Base-by-base conservation (phyloP, 2,113 vertebrate species). In the Galeopterus variegatus region DNA sequence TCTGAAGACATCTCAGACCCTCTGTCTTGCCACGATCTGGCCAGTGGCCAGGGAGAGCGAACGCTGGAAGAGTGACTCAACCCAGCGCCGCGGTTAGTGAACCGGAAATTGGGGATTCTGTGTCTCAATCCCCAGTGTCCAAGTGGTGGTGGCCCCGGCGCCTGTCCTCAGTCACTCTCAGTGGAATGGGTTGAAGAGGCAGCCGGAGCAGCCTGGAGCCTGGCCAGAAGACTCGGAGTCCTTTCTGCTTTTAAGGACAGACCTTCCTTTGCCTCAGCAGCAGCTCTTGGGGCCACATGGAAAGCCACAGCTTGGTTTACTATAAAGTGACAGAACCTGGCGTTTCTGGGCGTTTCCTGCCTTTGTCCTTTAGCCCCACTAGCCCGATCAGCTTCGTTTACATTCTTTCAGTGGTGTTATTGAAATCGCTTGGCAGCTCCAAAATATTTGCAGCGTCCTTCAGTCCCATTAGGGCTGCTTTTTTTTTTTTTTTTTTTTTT, bases 371-470 rank as follows among this genome's bases (percentile, higher is more conserved):
- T 64, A 52, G 73, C 13, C 15, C 21, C 0, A 48, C 56, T 31
- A 18, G 48, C 36, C 36, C 14, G 31, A 36, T 15, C 58, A 15
- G 48, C 95, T 93, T 64, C 23, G 23, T 95, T 96, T 93, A 94
- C 90, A 94, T 96, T 93, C 95, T 70, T 85, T 88, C 80, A 13
- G 64, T 87, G 83, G 54, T 88, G 70, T 92, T 94, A 41, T 33
- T 85, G 65, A 89, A 96, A 77, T 69, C 87, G 24, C 69, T 84
- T 95, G 96, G 93, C 83, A 69, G 31, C 80, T 89, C 45, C 45
- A 31, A 56, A 93, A 70, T 54, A 67, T 48, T 83, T 82, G n/a
- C 81, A 70, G 52, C 70, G 83, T 79, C 87, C 65, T 92, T 58
- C 41, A 45, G 82, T 75, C 83, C 52, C 54, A 56, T 58, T 85